Percentiles rank a stretch among this genome's conserved stretches.
Conservation (phyloP, 2,113 vertebrate genomes). For the Phaetusa simplex region DNA sequence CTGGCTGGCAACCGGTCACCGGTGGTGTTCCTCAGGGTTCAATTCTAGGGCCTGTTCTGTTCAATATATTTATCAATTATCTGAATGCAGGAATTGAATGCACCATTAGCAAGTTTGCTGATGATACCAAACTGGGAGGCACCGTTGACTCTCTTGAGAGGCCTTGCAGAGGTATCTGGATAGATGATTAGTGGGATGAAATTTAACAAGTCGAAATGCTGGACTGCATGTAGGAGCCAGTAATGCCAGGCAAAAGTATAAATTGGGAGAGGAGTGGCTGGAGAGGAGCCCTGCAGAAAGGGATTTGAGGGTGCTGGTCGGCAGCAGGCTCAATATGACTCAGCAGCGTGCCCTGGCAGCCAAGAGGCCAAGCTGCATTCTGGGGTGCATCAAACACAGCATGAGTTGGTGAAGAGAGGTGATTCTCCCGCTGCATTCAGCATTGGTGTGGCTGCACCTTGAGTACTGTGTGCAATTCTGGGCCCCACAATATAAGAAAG, state of each 20-base stretch:
- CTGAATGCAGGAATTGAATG: not conserved
- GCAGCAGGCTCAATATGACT: not conserved
- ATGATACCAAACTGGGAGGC: not conserved
- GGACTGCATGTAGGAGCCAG: not conserved
- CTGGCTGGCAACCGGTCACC: not conserved
- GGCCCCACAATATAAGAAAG: not conserved
- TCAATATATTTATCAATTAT: accelerated
- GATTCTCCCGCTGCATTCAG: not conserved
- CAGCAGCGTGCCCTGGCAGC: not conserved
- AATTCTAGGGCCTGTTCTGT: not conserved
- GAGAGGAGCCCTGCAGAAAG: not conserved
- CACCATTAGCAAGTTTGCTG: not conserved
- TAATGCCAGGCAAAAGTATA: not conserved
- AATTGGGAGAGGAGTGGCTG: not conserved
- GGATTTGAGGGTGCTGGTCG: not conserved
- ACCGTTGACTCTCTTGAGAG: not conserved
- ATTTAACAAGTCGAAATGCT: not conserved
- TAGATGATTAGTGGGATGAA: not conserved
- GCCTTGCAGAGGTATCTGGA: not conserved
- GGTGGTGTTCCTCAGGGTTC: not conserved
- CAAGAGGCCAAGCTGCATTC: not conserved
- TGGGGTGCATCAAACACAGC: not conserved
- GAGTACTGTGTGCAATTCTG: not conserved
- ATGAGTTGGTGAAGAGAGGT: accelerated
- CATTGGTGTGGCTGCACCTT: not conserved